phyloP scores from a whole-genome alignment of 2,888 invertebrate genomes.

The Amphipoea lucens region DNA sequence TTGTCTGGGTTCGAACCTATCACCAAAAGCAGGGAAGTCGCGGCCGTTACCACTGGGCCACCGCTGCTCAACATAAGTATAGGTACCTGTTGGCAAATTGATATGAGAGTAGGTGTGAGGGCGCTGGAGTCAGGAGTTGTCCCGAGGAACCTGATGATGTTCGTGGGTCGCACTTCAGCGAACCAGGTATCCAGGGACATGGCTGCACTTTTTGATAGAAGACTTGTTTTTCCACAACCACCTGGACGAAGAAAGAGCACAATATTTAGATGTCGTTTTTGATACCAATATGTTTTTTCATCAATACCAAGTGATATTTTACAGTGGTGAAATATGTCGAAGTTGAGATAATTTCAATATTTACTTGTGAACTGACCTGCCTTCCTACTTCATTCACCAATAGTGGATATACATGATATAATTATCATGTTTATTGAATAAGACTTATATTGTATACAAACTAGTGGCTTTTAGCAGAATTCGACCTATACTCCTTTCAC shows the following conservation, averaged over 20 bases:
- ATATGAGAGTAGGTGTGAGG: conserved; percentile 97
- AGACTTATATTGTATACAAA: background rate
- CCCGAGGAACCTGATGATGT: conserved; percentile 97
- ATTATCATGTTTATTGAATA: background rate
- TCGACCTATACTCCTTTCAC: background rate
- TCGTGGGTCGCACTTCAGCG: conserved; percentile 94
- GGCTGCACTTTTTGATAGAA: conserved; percentile 97
- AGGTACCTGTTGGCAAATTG: conserved; percentile 96
- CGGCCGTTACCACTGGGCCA: background rate
- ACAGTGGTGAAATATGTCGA: background rate
- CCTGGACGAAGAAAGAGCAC: conserved; percentile 82
- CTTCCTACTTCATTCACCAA: background rate
- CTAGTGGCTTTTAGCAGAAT: background rate
- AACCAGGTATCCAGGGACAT: conserved; percentile 94
- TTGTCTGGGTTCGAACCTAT: background rate
- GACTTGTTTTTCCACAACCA: conserved; percentile 99
- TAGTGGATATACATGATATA: no score
- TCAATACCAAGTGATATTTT: background rate
- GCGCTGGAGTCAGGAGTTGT: conserved; percentile 99
- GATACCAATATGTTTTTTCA: background rate
- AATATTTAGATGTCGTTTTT: background rate
- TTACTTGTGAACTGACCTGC: background rate
- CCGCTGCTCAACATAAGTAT: background rate
- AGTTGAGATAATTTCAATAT: background rate
- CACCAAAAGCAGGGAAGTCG: background rate